Evolutionary conservation across 1,140 invertebrate species (phyloP), one percentile per base, ranked within the genome.

Genomic region (Psix sp.): DNA sequence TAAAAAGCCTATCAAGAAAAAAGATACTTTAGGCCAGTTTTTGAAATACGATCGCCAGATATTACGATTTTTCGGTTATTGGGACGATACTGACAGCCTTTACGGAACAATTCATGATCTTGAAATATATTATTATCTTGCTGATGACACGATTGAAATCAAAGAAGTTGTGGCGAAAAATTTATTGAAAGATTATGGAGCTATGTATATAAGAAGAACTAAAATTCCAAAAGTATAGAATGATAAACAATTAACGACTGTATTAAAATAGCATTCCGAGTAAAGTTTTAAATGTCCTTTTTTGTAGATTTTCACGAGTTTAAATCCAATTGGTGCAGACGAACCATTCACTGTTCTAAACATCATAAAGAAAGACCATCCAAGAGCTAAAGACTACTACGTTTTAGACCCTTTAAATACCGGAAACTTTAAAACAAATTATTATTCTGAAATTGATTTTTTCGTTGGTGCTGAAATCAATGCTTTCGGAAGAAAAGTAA

Each of bases 121-220:
- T 2, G 91, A 94, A 75, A 86, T 96, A 3, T 89, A 91, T 82
- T 98, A 95, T 83, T 97, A 94, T 84, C 86, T 98, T 9, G 90
- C 93, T 0, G 95, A 98, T 82, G 93, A 96, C 79, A 97, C 95
- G 0, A 92, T 98, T 11, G 95, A 98, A 81, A 92, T 98, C 3
- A 92, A 94, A 67, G 95, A 94, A 87, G 90, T 91, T 1, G 88
- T 93, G 51, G 88, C 89, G 2, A 82, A 89, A 0, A 93, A 94
- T 78, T 90, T 91, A 17, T 92, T 93, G 0, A 88, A 89, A 16
- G 92, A 94, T 81, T 89, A 89, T 2, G 91, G 91, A 43, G 88
- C 90, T 0, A 90, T 93, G 70, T 92, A 96, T 60, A 84, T 96
- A 13, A 92, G 90, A 66, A 89, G 93, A 52, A 90, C 90, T 66